Conservation (phyloP, 2,113 vertebrate species). For the Mesitornis unicolor region DNA sequence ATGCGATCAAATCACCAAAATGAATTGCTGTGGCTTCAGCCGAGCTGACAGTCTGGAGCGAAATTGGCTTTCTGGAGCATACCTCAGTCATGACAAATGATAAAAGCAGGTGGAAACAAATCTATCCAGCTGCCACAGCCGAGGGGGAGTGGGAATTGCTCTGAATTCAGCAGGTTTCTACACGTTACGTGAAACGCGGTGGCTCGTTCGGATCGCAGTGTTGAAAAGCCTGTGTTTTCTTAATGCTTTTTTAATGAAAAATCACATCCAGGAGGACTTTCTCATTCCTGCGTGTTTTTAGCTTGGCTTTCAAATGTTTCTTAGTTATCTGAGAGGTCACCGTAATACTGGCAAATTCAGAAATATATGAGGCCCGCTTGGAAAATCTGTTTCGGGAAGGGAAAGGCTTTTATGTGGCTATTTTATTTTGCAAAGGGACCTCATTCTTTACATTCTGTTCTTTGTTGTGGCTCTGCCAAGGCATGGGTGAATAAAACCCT, state of each 20-base stretch:
- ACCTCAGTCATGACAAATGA: conserved; percentile 58
- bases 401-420: conserved; percentile 57
- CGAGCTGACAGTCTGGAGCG: conserved; percentile 31
- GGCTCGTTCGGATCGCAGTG: background rate
- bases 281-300: background rate
- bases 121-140: conserved; percentile 66
- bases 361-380: conserved; percentile 9
- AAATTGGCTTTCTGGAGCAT: conserved; percentile 65
- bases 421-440: conserved; percentile 17
- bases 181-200: conserved; percentile 52
- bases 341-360: conserved; percentile 11
- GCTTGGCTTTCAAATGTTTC: background rate
- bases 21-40: conserved; percentile 46
- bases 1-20: conserved; percentile 36
- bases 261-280: background rate
- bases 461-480: conserved; percentile 53
- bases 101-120: conserved; percentile 72
- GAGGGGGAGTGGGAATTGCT: conserved; percentile 58
- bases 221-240: conserved; percentile 10
- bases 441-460: conserved; percentile 64
- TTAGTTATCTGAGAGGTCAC: conserved; percentile 1
- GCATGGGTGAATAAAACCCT: conserved; percentile 52
- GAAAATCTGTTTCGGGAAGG: conserved; percentile 51
- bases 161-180: conserved; percentile 71
- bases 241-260: conserved; percentile 51